Evolutionary conservation across 2,797 vertebrate genomes (phyloP), one percentile per base, ranked within the genome.

Genomic region (Silurus aristotelis): DNA sequence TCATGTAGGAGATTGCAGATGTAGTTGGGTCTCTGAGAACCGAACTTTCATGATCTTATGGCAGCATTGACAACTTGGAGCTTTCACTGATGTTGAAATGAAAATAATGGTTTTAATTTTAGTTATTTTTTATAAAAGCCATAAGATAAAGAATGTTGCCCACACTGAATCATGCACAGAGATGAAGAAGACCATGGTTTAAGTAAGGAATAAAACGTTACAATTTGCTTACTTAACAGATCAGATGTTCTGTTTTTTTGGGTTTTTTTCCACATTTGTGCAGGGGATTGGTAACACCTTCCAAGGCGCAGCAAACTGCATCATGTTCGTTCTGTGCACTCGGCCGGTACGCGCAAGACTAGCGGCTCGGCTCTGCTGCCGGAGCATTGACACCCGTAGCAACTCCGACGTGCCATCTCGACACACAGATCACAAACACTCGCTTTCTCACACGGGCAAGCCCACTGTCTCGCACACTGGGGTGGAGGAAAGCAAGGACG

Each of bases 261-360:
- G 13, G 25, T 64, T 6, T 52, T 38, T 3, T 38, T 38, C 31
- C 31, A 38, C 48, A 52, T 2, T 27, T 80, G 22, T 19, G 10
- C 31, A 89, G 98, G 98, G 98, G 0, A 93, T 99, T 0, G 98
- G 98, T 8, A 99, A 99, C 95, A 99, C 97, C 0, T 97, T 96
- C 72, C 98, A 99, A 90, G 98, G 98, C 88, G 98, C 97, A 0
- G 98, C 98, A 88, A 99, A 99, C 94, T 98, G 98, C 90, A 94
- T 99, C 89, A 95, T 97, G 96, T 99, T 99, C 4, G 96, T 97
- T 1, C 90, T 99, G 64, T 96, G 96, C 46, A 99, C 98, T 0
- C 93, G 90, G 0, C 95, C 93, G 0, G 92, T 99, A 64, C 95
- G 98, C 1, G 58, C 90, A 0, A 95, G 96, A 2, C 95, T 99